Base-by-base conservation (phyloP, 2,888 invertebrate genomes). In the Chrysolina oricalcia region DNA sequence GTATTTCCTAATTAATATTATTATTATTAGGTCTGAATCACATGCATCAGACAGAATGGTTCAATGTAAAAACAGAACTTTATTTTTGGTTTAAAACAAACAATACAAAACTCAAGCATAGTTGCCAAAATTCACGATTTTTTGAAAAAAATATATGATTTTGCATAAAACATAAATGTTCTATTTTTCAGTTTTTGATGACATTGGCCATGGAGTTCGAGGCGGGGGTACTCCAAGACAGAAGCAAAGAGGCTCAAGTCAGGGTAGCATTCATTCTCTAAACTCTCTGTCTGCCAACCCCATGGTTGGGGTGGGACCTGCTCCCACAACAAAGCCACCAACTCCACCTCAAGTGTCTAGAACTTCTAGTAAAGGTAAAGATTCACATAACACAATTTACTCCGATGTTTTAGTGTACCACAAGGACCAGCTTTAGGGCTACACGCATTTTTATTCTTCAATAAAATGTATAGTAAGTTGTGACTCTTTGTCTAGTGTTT, bases 241-340 rank as follows among this genome's bases (percentile, higher is more conserved):
- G 70, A 95, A 95, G 70, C 94, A 95, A 79, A 91, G 96, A 35
- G 93, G 94, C 8, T 94, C 95, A 1, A 92, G 93, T 69, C 93
- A 93, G 64, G 92, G 92, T 1, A 92, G 91, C 80, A 90, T 90
- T 78, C 92, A 92, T 78, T 89, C 90, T 0, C 83, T 83, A 27
- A 83, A 83, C 76, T 83, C 86, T 11, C 80, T 91, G 90, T 82
- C 84, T 88, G 82, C 87, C 89, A 90, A 89, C 40, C 87, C 89
- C 8, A 88, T 90, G 83, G 93, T 93, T 71, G 94, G 94, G 83
- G 93, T 93, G 70, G 94, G 94, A 21, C 97, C 97, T 9, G 96
- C 98, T 0, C 98, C 98, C 0, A 97, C 97, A 2, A 97, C 97
- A 0, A 97, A 97, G 87, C 98, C 98, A 0, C 98, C 98, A 0